A percentile compares a stretch with the other conserved stretches of the same genome.
phyloP scores from a whole-genome alignment of 2,113 vertebrate species.

The Dinomys branickii region DNA sequence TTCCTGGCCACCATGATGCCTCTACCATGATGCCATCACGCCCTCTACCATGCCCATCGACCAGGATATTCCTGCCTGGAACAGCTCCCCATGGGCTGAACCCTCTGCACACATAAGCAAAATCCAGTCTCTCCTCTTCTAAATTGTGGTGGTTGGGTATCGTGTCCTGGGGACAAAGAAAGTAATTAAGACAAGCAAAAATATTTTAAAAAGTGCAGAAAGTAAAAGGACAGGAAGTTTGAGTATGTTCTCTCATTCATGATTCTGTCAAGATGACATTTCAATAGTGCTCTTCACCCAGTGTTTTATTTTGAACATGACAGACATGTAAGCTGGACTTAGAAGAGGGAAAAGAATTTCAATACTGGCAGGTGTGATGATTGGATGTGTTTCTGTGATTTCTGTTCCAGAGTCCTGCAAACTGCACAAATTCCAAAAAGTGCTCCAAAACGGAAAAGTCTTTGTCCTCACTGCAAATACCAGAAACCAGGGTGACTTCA shows the following conservation, averaged over 20 bases:
- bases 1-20: no score
- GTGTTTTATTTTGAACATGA: neutral
- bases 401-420: no score
- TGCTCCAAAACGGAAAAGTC: neutral
- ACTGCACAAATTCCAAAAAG: no score
- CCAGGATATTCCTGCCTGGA: no score
- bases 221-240: neutral
- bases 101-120: no score
- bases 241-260: neutral
- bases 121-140: no score
- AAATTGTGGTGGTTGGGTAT: neutral
- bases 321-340: no score
- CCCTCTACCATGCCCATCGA: fast-evolving
- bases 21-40: no score
- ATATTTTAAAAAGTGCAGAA: no score
- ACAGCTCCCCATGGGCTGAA: no score
- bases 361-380: neutral
- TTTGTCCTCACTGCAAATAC: neutral
- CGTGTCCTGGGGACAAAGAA: neutral
- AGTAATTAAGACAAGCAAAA: neutral
- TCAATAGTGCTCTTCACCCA: neutral
- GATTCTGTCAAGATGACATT: neutral
- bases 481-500: neutral
- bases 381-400: neutral
- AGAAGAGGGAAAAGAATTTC: neutral